A percentile compares a stretch with the other conserved stretches of the same genome.
Evolutionary conservation across 2,888 invertebrate genomes (phyloP).

Genomic region (Theretra japonica): DNA sequence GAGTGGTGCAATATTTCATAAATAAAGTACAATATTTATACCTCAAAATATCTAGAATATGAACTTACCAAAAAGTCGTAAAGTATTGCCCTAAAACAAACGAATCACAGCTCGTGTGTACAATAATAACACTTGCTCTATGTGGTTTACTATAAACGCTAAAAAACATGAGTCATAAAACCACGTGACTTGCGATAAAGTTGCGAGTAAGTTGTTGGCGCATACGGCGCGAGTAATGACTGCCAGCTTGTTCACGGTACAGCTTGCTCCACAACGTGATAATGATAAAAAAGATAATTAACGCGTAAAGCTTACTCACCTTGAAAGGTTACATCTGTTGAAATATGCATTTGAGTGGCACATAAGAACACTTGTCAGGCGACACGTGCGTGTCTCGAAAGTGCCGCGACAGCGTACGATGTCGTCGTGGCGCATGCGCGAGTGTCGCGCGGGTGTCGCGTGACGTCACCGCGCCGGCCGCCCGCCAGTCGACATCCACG

Average conservation of each 20-base stretch:
- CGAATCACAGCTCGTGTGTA: too few relatives aligned
- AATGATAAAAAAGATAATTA: constrained; percentile 16
- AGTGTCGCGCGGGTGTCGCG: constrained; percentile 43
- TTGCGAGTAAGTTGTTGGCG: constrained; percentile 5
- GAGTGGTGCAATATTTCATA: too few relatives aligned
- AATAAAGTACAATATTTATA: too few relatives aligned
- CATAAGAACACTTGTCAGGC: constrained; percentile 34
- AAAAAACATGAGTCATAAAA: constrained; percentile 8
- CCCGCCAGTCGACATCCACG: constrained; percentile 59
- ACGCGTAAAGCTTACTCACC: constrained; percentile 13
- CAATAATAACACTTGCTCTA: not conserved
- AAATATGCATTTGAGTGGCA: constrained; percentile 26
- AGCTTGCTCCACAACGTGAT: not conserved
- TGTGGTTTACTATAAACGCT: not conserved
- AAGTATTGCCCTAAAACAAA: not conserved
- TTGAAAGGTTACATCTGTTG: constrained; percentile 26
- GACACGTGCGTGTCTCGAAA: constrained; percentile 44
- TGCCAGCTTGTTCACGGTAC: not conserved
- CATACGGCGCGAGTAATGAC: constrained; percentile 7
- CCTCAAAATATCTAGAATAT: too few relatives aligned
- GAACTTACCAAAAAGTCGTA: not conserved
- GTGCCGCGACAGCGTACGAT: constrained; percentile 26
- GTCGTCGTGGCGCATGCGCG: constrained; percentile 44
- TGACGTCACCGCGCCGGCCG: constrained; percentile 60
- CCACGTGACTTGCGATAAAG: constrained; percentile 16